Base-by-base conservation (phyloP, 2,888 invertebrate species). In the Troides oblongomaculatus region DNA sequence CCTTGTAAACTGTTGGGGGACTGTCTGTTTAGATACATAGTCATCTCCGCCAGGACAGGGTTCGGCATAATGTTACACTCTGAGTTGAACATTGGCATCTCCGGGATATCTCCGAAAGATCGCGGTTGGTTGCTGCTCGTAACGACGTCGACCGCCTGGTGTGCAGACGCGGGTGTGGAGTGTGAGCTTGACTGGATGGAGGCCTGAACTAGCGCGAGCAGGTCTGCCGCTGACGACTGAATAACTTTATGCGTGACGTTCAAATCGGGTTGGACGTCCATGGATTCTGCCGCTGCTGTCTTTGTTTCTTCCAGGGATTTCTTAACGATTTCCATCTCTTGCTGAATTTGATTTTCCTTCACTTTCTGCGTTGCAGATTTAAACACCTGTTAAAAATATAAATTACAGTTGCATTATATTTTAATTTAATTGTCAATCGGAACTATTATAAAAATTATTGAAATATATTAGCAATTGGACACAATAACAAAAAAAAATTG, bases 301-400 rank as follows among this genome's bases (percentile, higher is more conserved):
- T 74, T 86, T 0, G 81, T 72, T 72, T 88, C 89, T 71, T 89
- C 85, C 14, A 93, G 76, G 18, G 93, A 89, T 74, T 92, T 91
- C 78, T 84, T 90, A 10, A 93, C 92, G 68, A 94, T 92, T 79
- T 94, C 93, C 84, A 94, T 93, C 72, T 93, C 93, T 77, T 93
- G 94, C 18, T 94, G 92, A 57, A 91, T 86, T 77, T 93, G 90
- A 76, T 94, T 93, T 71, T 95, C 95, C 74, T 93, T 94, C 0
- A 96, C 95, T 80, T 96, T 96, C 78, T 95, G 94, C 0, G 95
- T 95, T 0, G 95, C 96, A 0, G 96, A 96, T 82, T 96, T 94
- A 76, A 96, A 96, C 60, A 96, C 87, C 93, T 93, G 79, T 50
- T 10, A 17, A 17, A 17, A 50, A 50, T 5, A 50, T 50, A 50